Conservation (phyloP, 2,888 invertebrate genomes). For the Polymixis flavicincta region DNA sequence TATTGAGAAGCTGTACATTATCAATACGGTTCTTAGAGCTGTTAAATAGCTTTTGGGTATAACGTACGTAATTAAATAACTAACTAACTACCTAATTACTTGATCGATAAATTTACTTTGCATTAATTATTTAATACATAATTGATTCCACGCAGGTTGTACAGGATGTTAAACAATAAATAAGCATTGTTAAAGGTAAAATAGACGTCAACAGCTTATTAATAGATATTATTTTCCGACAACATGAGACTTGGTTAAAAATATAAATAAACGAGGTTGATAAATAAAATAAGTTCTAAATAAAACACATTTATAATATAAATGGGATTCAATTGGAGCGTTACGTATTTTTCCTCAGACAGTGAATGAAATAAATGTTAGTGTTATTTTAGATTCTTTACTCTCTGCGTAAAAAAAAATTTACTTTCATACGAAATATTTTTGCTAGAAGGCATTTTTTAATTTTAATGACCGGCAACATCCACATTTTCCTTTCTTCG, state of each 20-base stretch:
- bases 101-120: not conserved
- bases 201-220: slow-evolving; percentile 2
- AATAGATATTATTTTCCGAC: slow-evolving; percentile 5
- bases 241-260: slow-evolving; percentile 3
- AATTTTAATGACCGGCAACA: not conserved
- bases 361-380: slow-evolving; percentile 31
- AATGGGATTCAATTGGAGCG: slow-evolving; percentile 44
- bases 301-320: slow-evolving; percentile 30
- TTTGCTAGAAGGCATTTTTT: not conserved
- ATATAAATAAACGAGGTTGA: slow-evolving; percentile 17
- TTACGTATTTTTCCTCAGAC: slow-evolving; percentile 26
- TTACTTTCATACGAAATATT: slow-evolving; percentile 22
- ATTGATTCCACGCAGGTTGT: not conserved
- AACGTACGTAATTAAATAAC: not conserved
- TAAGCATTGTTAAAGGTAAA: not conserved
- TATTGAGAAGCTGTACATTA: not conserved
- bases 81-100: not conserved
- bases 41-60: not conserved
- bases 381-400: slow-evolving; percentile 24
- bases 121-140: not conserved
- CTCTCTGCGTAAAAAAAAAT: not conserved
- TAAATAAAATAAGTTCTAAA: slow-evolving; percentile 31
- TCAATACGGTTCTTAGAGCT: not conserved
- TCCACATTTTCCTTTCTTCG: not conserved
- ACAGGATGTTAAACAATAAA: not conserved